Evolutionary conservation across 2,797 vertebrate genomes (phyloP), one percentile per base, ranked within the genome.

Genomic region (Galaxias olidus): DNA sequence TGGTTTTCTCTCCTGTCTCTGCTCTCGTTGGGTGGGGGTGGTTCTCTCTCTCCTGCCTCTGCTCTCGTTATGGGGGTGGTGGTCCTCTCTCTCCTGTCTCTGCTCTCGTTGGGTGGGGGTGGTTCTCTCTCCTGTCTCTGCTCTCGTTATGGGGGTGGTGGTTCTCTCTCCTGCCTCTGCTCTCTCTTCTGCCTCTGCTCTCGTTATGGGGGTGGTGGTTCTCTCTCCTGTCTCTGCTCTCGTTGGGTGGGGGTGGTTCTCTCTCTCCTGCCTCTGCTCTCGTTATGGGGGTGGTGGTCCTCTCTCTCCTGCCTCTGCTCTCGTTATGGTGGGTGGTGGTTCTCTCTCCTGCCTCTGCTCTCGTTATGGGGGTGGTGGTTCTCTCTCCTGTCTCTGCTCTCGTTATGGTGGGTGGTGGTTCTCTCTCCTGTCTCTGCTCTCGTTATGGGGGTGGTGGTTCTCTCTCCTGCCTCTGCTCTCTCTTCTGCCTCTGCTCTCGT

Each of bases 1-100:
- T n/a, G n/a, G n/a, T n/a, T n/a, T n/a, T n/a, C 61, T 45, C 69
- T 56, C 63, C 63, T 41, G 52, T 46, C 49, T 53, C 46, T 66
- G 14, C 41, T 20, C 10, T n/a, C n/a, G n/a, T n/a, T n/a, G n/a
- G n/a, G n/a, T n/a, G n/a, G n/a, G n/a, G n/a, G n/a, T n/a, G n/a
- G n/a, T n/a, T n/a, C n/a, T n/a, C n/a, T 11, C 63, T 30, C 40
- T 30, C n/a, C n/a, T n/a, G n/a, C n/a, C n/a, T n/a, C n/a, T n/a
- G n/a, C n/a, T n/a, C n/a, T n/a, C n/a, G 30, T 30, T 2, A 6
- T 2, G 30, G 30, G 30, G 30, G 9, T 30, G 46, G 45, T 15
- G 59, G 48, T 59, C 67, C 46, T 62, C 59, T 12, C n/a, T 15
- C 43, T 14, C 14, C 63, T 19, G 10, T 11, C 14, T 53, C 50